Evolutionary conservation across 2,113 vertebrate genomes (phyloP).

Genomic region (Scomber japonicus): DNA sequence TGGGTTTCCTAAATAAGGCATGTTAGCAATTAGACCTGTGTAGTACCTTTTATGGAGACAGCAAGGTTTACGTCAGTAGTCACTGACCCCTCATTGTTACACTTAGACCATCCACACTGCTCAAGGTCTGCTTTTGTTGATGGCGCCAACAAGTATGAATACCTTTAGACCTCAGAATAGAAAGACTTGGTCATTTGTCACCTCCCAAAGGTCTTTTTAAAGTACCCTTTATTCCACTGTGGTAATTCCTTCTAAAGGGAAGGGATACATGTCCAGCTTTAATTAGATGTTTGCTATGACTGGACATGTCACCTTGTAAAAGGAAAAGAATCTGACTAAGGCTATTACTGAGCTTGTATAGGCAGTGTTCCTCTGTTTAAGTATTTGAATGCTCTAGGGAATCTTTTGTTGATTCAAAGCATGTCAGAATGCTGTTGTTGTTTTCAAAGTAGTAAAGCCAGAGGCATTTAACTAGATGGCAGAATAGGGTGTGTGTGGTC

Average conservation of each 20-base stretch:
- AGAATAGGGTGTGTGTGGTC: constrained; percentile 65
- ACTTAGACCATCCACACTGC: not conserved
- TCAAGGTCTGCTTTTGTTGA: constrained; percentile 28
- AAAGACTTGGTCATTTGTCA: constrained; percentile 28
- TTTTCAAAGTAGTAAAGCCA: constrained; percentile 59
- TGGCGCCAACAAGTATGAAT: constrained; percentile 27
- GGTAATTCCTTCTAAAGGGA: constrained; percentile 9
- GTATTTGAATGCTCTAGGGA: constrained; percentile 29
- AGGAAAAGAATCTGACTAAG: constrained; percentile 26
- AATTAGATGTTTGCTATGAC: constrained; percentile 50
- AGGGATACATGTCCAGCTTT: constrained; percentile 33
- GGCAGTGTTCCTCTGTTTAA: constrained; percentile 11
- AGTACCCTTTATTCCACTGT: constrained; percentile 18
- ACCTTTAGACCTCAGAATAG: constrained; percentile 18
- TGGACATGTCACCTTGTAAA: constrained; percentile 45
- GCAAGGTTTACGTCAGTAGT: not conserved
- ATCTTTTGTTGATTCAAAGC: constrained; percentile 32
- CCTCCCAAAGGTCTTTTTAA: constrained; percentile 14
- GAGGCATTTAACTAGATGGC: constrained; percentile 27
- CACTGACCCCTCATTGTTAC: constrained; percentile 4
- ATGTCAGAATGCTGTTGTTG: constrained; percentile 37
- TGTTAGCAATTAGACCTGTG: not conserved
- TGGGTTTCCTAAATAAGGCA: constrained; percentile 1
- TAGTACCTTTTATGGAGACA: not conserved
- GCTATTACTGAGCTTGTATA: constrained; percentile 4